Conservation (phyloP, 2,797 vertebrate species). For the Enoplosus armatus region DNA sequence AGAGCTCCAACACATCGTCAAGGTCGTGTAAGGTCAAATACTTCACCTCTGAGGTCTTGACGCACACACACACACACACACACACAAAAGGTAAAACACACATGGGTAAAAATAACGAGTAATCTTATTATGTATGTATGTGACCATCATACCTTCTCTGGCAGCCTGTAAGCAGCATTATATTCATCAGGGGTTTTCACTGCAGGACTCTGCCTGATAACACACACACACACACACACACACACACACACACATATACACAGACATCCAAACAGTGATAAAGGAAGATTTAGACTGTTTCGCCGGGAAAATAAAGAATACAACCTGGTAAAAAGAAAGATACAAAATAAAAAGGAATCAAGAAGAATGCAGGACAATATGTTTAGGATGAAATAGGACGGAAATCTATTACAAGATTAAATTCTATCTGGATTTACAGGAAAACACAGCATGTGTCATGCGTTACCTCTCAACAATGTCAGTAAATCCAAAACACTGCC, state of each 20-base stretch:
- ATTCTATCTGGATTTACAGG: not conserved
- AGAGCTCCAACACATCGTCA: conserved; percentile 87
- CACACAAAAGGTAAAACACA: not conserved
- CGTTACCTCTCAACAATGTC: not conserved
- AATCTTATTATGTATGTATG: not conserved
- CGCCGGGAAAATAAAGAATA: not conserved
- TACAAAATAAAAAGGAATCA: not conserved
- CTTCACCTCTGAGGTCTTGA: conserved; percentile 85
- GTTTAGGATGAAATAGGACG: not conserved
- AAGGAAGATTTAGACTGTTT: not conserved
- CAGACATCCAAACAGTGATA: not conserved
- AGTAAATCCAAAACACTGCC: not conserved
- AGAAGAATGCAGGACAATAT: not conserved
- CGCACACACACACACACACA: conserved; percentile 16
- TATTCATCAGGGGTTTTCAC: conserved; percentile 83
- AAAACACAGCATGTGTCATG: not conserved
- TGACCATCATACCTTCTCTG: conserved; percentile 85
- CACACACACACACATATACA: conserved; percentile 19
- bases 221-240: conserved; percentile 25
- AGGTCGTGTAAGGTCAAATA: conserved; percentile 87
- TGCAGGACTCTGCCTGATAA: conserved; percentile 82
- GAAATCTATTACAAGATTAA: too few relatives aligned
- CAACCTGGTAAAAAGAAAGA: too few relatives aligned
- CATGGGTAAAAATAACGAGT: not conserved
- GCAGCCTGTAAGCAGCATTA: conserved; percentile 89